Percentiles rank a stretch among this genome's conserved stretches.
These are phyloP conservation scores for Anguilla megastoma DNA, from an alignment of 2,797 vertebrate genomes.

Conservation along the genomic window DNA sequence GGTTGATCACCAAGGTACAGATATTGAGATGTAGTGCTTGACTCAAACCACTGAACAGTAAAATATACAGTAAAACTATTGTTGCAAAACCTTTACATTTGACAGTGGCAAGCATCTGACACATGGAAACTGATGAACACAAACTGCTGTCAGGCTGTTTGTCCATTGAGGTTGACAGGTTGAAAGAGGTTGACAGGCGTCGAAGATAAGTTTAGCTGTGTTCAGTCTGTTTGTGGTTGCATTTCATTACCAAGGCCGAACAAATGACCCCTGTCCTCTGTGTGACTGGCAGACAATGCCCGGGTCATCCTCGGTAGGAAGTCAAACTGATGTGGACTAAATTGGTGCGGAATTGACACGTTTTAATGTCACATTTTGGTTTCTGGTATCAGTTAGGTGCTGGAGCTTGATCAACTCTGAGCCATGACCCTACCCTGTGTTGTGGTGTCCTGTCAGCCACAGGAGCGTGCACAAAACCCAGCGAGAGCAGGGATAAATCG, in stretches of 20 bases:
- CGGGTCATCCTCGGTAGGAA: neutral
- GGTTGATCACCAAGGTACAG: neutral
- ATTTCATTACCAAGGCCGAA: neutral
- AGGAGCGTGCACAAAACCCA: slow-evolving; percentile 31
- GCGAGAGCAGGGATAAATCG: slow-evolving; percentile 33
- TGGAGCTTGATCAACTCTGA: neutral
- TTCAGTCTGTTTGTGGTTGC: neutral
- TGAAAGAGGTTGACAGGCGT: neutral
- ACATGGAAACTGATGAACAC: neutral
- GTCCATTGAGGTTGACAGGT: too few relatives aligned
- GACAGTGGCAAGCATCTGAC: neutral
- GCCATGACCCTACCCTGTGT: neutral
- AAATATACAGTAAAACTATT: neutral
- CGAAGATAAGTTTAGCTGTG: neutral
- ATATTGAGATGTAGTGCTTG: neutral
- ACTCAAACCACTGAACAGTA: neutral
- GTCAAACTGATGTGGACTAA: neutral
- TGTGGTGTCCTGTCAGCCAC: slow-evolving; percentile 31
- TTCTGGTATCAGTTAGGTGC: neutral
- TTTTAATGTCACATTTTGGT: neutral
- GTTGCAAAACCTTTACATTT: neutral
- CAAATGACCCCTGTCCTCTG: neutral
- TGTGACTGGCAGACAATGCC: neutral
- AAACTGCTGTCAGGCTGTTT: neutral
- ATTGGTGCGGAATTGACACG: neutral